Evolutionary conservation across 2,888 invertebrate genomes (phyloP).

Genomic region (Acleris literana): DNA sequence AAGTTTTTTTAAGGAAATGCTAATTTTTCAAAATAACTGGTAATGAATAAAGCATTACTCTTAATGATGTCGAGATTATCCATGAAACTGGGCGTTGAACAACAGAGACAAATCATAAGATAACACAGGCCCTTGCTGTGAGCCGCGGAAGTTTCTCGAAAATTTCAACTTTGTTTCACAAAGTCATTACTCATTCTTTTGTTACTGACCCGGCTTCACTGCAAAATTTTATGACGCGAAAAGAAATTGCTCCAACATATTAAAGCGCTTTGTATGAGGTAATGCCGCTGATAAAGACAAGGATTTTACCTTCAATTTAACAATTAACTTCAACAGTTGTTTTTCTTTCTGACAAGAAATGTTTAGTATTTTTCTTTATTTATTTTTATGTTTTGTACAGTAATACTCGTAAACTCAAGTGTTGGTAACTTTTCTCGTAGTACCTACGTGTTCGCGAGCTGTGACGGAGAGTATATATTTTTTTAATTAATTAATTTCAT

Average conservation of each 20-base stretch:
- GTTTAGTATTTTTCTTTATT: too few species aligned
- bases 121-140: constrained; percentile 65
- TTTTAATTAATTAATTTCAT: too few species aligned
- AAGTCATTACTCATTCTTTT: constrained; percentile 81
- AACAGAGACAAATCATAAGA: constrained; percentile 64
- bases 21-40: too few species aligned
- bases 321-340: not conserved
- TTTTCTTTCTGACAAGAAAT: too few species aligned
- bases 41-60: not conserved
- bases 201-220: constrained; percentile 69
- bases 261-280: constrained; percentile 69
- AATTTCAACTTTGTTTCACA: constrained; percentile 77
- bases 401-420: too few species aligned
- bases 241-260: constrained; percentile 75
- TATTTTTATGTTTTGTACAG: too few species aligned
- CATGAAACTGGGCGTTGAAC: constrained; percentile 1
- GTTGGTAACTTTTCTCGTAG: too few species aligned
- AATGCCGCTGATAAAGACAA: constrained; percentile 44
- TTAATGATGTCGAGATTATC: constrained; percentile 19
- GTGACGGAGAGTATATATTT: too few species aligned
- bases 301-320: constrained; percentile 27
- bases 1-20: too few species aligned
- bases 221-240: constrained; percentile 75
- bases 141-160: constrained; percentile 65
- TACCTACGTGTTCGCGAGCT: too few species aligned